Evolutionary conservation across 2,888 invertebrate genomes (phyloP), one percentile per base, ranked within the genome.

Genomic region (Andrena marginata): DNA sequence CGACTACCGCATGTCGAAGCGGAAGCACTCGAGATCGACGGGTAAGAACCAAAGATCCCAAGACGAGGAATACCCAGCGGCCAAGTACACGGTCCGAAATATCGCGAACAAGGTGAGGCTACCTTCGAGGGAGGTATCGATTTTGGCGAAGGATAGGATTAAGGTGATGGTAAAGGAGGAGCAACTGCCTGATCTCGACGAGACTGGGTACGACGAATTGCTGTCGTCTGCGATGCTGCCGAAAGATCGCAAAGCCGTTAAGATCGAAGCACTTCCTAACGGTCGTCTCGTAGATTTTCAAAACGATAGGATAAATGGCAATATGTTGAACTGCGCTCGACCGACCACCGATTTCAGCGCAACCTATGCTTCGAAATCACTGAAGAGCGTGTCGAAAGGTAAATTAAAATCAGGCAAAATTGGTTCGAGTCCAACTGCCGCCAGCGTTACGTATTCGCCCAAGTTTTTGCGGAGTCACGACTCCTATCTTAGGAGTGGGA

Each of bases 401-500:
- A 67, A 54, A 2, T 29, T 63, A 0, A 80, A 68, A 3, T 23
- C 79, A 10, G 60, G 35, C 4, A 81, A 70, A 20, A n/a, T 56
- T 8, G n/a, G 8, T n/a, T 2, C 16, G 29, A 60, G 54, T 8
- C 64, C 59, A 0, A 31, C 63, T 1, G 10, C 7, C 1, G 0
- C 35, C 35, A 35, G n/a, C n/a, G 26, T 29, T 3, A 65, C 56
- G 0, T 85, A 70, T 54, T 77, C 88, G 3, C 73, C 89, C 0
- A 89, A 89, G 29, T 84, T 79, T 29, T 81, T 92, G 23, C 87
- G 91, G 35, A 92, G 92, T 64, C 91, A 91, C 13, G 84, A 89
- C 7, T 56, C 77, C 0, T 86, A 85, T 54, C 84, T 92, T 6
- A 87, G 91, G 31, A 92, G 81, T 16, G 92, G 92, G 0, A 92